Base-by-base conservation (phyloP, 2,797 vertebrate species). In the Melanotaenia nigrans region DNA sequence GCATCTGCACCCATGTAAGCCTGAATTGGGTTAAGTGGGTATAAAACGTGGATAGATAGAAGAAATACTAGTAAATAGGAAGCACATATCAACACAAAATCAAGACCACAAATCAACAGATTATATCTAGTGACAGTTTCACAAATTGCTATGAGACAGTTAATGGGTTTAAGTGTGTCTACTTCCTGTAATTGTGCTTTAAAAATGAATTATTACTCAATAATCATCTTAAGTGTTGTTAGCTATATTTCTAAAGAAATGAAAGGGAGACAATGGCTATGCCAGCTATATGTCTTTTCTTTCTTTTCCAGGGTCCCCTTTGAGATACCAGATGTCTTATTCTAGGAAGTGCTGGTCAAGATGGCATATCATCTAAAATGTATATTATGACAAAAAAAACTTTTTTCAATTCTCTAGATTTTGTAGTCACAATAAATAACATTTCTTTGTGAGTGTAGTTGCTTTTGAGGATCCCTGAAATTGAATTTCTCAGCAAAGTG, bases 391-490 rank as follows among this genome's bases (percentile, higher is more conserved):
- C 33, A 14, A 47, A 33, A 12, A 10, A 64, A 35, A 9, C 12
- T 5, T 13, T 38, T 53, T 59, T 61, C 13, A 61, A 49, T 40
- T 58, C 14, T 30, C 0, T 4, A 38, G 16, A 69, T 61, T 45
- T 57, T 28, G 6, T 54, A 0, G 40, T 40, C 2, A 51, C n/a
- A 58, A 24, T 76, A 47, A 62, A 47, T 53, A 0, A 65, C 58
- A 47, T 68, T 45, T 56, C 11, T 60, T 58, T 68, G 0, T 54
- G 24, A 49, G 24, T 35, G 40, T 32, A 12, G 0, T 62, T 74
- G 45, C 36, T 71, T 77, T 65, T 75, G 42, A 79, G 58, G 58
- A 84, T 66, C 36, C 65, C 25, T 66, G 28, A 70, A 80, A 80
- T 49, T 22, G 3, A 10, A 40, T 53, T 68, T 86, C 62, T 51